phyloP scores from a whole-genome alignment of 2,797 vertebrate genomes.

The Anguilla obscura region DNA sequence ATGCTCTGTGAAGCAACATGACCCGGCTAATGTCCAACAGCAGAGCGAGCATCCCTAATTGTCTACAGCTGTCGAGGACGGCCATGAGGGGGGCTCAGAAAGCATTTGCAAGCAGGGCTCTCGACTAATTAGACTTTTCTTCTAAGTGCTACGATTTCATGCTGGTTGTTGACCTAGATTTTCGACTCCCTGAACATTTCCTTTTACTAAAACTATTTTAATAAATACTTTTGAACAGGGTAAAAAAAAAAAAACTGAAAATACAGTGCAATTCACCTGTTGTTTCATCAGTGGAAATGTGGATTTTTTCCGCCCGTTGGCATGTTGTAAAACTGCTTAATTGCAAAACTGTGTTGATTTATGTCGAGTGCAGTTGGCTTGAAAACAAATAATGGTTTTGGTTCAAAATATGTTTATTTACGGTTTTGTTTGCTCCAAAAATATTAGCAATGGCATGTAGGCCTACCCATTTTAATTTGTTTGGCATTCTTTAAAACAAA shows the following conservation, averaged over 20 bases:
- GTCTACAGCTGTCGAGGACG: slow-evolving; percentile 53
- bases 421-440: neutral
- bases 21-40: slow-evolving; percentile 48
- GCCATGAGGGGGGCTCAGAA: slow-evolving; percentile 45
- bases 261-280: neutral
- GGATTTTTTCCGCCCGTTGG: too few species aligned
- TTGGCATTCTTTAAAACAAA: neutral
- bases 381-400: neutral
- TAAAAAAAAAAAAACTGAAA: neutral
- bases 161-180: slow-evolving; percentile 71
- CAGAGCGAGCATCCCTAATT: slow-evolving; percentile 52
- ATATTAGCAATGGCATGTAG: neutral
- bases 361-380: neutral
- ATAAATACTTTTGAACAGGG: slow-evolving; percentile 29
- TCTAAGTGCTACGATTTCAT: slow-evolving; percentile 53
- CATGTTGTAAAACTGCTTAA: neutral
- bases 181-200: slow-evolving; percentile 45
- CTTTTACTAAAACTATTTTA: slow-evolving; percentile 34
- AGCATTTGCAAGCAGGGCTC: slow-evolving; percentile 47
- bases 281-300: neutral
- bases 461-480: neutral
- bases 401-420: neutral
- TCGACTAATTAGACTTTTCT: slow-evolving; percentile 61
- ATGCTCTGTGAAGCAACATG: slow-evolving; percentile 46
- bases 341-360: neutral